Conservation (phyloP, 2,797 vertebrate genomes). For the Sebastes taczanowskii region DNA sequence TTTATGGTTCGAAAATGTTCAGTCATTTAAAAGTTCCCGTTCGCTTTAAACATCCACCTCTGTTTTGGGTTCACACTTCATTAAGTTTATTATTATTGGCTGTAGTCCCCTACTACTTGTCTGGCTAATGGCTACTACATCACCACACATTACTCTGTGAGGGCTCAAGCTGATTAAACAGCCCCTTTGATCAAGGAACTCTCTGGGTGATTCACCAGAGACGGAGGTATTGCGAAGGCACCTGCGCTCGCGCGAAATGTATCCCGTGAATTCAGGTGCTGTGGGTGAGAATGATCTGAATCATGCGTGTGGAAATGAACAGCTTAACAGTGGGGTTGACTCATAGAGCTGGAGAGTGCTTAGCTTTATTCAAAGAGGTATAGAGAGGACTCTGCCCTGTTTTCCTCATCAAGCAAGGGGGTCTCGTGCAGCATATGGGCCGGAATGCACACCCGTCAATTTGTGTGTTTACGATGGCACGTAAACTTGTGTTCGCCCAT, state of each 20-base stretch:
- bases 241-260: not conserved
- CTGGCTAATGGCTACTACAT: conserved; percentile 21
- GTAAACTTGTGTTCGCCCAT: not conserved
- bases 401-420: not conserved
- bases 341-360: conserved; percentile 10
- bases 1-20: not conserved
- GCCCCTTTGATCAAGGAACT: conserved; percentile 19
- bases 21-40: not conserved
- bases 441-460: not conserved
- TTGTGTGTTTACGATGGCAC: not conserved
- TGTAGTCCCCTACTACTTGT: not conserved
- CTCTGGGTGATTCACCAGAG: not conserved
- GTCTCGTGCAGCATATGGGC: not conserved
- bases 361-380: conserved; percentile 8
- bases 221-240: not conserved
- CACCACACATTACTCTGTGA: not conserved
- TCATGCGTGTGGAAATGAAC: conserved; percentile 13
- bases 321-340: conserved; percentile 4
- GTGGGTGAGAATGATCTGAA: not conserved
- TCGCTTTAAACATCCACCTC: not conserved
- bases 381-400: not conserved
- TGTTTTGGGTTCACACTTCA: not conserved
- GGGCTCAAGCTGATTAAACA: conserved; percentile 14
- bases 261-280: conserved; percentile 9
- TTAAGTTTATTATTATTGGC: not conserved